Conservation (phyloP, 2,888 invertebrate genomes). For the Rutpela maculata region DNA sequence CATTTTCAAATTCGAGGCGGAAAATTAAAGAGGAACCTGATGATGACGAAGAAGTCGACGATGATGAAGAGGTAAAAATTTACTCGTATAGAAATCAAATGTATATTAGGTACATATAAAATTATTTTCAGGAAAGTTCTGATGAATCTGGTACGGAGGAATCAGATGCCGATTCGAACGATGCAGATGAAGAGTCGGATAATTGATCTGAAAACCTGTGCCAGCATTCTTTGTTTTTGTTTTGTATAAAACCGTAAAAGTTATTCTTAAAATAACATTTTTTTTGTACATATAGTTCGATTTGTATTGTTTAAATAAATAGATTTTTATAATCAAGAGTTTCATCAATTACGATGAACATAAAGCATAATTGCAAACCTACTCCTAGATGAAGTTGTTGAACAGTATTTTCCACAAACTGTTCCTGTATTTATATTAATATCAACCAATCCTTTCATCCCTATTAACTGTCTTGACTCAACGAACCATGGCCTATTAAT, state of each 20-base stretch:
- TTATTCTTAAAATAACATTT: constrained; percentile 10
- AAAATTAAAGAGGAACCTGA: constrained; percentile 44
- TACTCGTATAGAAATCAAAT: constrained; percentile 1
- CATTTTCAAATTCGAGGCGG: constrained; percentile 65
- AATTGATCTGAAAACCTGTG: constrained; percentile 2
- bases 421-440: too few relatives aligned
- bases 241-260: neutral
- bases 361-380: too few relatives aligned
- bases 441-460: too few relatives aligned
- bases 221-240: neutral
- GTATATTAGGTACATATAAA: neutral
- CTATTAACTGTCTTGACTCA: too few relatives aligned
- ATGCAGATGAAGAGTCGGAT: constrained; percentile 29
- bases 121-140: constrained; percentile 44
- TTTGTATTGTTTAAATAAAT: constrained; percentile 37
- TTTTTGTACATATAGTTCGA: constrained; percentile 31
- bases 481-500: too few relatives aligned
- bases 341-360: neutral
- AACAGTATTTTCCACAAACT: too few relatives aligned
- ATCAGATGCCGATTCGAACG: constrained; percentile 44
- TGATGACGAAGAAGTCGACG: constrained; percentile 40
- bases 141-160: constrained; percentile 45
- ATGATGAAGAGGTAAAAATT: constrained; percentile 45
- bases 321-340: constrained; percentile 10
- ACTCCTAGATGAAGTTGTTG: too few relatives aligned